Evolutionary conservation across 2,797 vertebrate genomes (phyloP).

Genomic region (Hypotaenidia philippensis): DNA sequence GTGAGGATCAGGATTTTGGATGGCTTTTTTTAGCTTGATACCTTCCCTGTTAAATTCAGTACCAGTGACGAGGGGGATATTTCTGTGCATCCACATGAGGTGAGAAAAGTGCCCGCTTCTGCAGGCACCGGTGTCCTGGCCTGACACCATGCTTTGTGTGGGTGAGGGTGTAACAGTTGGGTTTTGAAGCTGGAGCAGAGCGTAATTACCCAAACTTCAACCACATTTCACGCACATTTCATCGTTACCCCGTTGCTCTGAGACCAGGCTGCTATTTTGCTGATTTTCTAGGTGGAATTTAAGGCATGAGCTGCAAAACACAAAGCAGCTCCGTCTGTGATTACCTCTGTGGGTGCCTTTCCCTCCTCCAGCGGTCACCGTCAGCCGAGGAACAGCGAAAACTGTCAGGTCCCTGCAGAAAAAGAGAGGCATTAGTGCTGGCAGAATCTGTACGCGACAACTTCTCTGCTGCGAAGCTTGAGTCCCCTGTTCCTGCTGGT

Average conservation of each 20-base stretch:
- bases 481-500: constrained; percentile 46
- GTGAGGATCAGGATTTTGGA: neutral
- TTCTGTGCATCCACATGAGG: neutral
- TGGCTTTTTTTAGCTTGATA: neutral
- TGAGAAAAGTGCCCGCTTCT: neutral
- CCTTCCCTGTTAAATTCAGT: neutral
- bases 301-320: constrained; percentile 11
- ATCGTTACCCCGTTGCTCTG: neutral
- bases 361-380: neutral
- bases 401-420: constrained; percentile 40
- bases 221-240: neutral
- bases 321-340: neutral
- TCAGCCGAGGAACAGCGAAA: neutral
- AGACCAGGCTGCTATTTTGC: neutral
- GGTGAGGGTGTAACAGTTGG: neutral
- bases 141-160: neutral
- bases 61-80: neutral
- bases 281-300: constrained; percentile 9
- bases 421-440: constrained; percentile 42
- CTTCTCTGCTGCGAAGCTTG: constrained; percentile 30
- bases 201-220: neutral
- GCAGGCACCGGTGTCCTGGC: neutral
- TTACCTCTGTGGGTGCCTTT: constrained; percentile 17
- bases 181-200: neutral
- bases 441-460: neutral